Evolutionary conservation across 2,113 vertebrate genomes (phyloP).

Genomic region (Sminthopsis crassicaudata): DNA sequence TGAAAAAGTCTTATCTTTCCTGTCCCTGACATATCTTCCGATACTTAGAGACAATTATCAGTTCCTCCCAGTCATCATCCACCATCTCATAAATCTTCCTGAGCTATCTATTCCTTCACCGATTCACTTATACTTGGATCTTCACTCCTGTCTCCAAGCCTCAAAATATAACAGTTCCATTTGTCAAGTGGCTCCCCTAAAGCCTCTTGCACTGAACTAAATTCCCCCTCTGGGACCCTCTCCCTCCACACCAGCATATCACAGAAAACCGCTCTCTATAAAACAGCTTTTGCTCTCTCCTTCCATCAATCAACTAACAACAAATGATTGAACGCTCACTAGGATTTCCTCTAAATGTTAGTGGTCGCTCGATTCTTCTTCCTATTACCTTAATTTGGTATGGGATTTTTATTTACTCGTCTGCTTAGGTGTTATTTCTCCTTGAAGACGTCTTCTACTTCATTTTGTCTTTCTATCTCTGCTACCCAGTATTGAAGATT

Average conservation of each 20-base stretch:
- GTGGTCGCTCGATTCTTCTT: neutral
- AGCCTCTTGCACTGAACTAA: neutral
- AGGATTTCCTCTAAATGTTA: neutral
- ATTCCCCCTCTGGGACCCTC: neutral
- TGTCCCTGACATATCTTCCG: neutral
- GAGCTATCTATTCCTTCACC: neutral
- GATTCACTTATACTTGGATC: neutral
- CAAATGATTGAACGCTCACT: neutral
- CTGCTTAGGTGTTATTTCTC: neutral
- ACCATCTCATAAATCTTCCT: neutral
- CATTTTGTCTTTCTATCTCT: neutral
- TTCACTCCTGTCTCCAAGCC: neutral
- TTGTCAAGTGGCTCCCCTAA: neutral
- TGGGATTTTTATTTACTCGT: neutral
- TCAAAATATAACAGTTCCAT: neutral
- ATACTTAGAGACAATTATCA: neutral
- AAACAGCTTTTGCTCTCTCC: neutral
- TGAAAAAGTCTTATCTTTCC: neutral
- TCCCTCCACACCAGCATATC: neutral
- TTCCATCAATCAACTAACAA: neutral
- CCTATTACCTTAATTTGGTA: neutral
- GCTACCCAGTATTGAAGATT: neutral
- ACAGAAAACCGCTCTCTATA: neutral
- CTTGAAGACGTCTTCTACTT: neutral
- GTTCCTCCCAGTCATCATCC: neutral